phyloP scores from a whole-genome alignment of 2,888 invertebrate genomes.

The Sialis fuliginosa region DNA sequence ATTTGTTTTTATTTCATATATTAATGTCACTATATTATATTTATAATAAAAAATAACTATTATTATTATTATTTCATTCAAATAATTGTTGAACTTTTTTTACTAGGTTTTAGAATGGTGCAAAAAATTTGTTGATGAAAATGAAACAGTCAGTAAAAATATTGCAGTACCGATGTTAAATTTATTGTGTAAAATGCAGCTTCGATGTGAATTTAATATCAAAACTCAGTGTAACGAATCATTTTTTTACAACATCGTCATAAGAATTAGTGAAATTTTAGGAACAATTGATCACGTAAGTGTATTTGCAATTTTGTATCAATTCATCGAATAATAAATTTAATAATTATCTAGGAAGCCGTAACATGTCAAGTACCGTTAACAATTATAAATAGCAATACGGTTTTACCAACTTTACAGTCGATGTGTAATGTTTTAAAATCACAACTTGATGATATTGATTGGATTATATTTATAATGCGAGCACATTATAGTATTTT shows the following conservation, averaged over 20 bases:
- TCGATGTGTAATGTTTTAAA: conserved; percentile 23
- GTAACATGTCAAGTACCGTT: conserved; percentile 15
- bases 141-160: conserved; percentile 16
- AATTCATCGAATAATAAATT: no score
- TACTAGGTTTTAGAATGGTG: conserved; percentile 25
- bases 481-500: conserved; percentile 22
- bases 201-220: conserved; percentile 21
- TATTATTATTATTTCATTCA: no score
- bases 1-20: no score
- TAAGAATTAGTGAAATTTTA: conserved; percentile 23
- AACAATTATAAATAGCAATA: conserved; percentile 23
- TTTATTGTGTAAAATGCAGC: conserved; percentile 20
- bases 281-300: conserved; percentile 27
- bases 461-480: conserved; percentile 23
- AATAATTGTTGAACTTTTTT: background rate
- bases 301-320: conserved; percentile 3
- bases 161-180: conserved; percentile 19
- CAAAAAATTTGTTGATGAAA: conserved; percentile 19
- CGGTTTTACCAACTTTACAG: conserved; percentile 20
- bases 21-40: background rate
- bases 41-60: no score
- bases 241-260: conserved; percentile 25
- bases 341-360: conserved; percentile 14
- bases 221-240: conserved; percentile 6
- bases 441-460: conserved; percentile 23